Conservation (phyloP, 2,113 vertebrate genomes). For the Mesoclemmys tuberculata region DNA sequence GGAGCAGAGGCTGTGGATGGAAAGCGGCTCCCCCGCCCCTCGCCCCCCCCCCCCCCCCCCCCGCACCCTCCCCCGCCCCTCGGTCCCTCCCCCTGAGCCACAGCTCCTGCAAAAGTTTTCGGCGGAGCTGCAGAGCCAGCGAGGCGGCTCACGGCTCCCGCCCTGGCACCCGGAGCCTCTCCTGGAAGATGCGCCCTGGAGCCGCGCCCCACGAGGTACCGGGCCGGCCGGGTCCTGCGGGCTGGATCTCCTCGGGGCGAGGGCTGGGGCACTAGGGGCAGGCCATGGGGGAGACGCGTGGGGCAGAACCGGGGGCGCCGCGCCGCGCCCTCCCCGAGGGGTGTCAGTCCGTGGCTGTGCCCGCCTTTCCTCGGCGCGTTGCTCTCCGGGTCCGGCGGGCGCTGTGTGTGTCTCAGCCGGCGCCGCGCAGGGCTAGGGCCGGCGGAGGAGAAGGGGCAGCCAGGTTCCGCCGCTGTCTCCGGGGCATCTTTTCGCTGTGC, state of each 20-base stretch:
- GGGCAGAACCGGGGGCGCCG: not conserved
- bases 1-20: not conserved
- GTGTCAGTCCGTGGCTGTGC: not conserved
- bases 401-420: not conserved
- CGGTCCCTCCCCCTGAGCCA: conserved; percentile 23
- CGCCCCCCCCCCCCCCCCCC: not conserved
- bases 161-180: not conserved
- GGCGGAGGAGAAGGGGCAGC: too few relatives aligned
- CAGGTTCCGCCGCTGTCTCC: too few relatives aligned
- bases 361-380: not conserved
- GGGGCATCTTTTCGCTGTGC: too few relatives aligned
- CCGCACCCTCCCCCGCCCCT: not conserved
- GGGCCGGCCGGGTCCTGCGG: not conserved
- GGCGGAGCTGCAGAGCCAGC: not conserved
- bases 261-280: not conserved
- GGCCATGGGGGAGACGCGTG: rapidly evolving
- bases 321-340: too few relatives aligned
- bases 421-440: too few relatives aligned
- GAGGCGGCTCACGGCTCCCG: not conserved
- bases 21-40: not conserved
- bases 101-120: conserved; percentile 63
- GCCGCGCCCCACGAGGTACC: conserved; percentile 40
- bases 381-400: not conserved
- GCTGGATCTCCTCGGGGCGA: not conserved
- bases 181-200: conserved; percentile 47